Conservation (phyloP, 2,888 invertebrate species). For the Cephus runcator region DNA sequence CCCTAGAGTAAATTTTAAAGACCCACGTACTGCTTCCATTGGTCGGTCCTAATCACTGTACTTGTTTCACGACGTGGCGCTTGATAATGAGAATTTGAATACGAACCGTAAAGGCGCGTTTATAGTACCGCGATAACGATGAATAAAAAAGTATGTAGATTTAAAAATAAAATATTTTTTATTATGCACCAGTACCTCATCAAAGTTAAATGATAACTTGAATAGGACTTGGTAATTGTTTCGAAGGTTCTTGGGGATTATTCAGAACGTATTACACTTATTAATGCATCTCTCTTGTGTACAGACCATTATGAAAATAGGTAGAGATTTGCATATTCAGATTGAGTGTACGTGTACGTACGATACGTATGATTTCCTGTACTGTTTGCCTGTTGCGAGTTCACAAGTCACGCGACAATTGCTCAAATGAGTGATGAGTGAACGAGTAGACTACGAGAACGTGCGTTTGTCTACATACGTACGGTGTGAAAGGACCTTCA, state of each 20-base stretch:
- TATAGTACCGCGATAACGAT: neutral
- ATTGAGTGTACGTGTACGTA: neutral
- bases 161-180: neutral
- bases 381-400: neutral
- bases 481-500: neutral
- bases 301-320: neutral
- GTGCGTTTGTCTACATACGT: neutral
- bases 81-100: neutral
- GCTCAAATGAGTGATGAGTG: neutral
- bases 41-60: neutral
- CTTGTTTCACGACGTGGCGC: neutral
- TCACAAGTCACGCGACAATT: neutral
- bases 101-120: neutral
- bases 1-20: neutral
- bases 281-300: neutral
- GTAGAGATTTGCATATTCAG: neutral
- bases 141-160: neutral
- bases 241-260: neutral
- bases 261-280: neutral
- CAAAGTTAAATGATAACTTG: neutral
- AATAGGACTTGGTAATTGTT: neutral
- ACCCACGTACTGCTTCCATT: neutral
- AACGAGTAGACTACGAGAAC: neutral
- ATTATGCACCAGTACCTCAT: neutral
- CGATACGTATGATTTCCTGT: neutral